Conservation (phyloP, 2,113 vertebrate genomes). For the Formicarius rufipectus region DNA sequence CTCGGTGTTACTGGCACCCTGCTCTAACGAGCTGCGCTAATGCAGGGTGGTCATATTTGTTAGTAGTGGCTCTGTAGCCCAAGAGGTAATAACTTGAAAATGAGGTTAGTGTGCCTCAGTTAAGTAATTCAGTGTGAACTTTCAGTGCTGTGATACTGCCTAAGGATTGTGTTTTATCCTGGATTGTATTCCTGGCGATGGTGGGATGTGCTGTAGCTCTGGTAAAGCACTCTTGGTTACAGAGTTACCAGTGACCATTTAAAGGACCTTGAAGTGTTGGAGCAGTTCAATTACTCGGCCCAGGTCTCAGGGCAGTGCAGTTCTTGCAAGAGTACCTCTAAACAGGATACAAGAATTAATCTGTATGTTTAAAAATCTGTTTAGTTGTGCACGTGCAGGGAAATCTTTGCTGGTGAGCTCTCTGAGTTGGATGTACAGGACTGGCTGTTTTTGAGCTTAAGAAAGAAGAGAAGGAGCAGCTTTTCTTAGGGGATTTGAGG, state of each 20-base stretch:
- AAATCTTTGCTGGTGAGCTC: background rate
- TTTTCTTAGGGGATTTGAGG: background rate
- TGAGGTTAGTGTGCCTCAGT: background rate
- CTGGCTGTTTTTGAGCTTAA: background rate
- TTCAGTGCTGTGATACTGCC: background rate
- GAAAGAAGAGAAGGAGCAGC: background rate
- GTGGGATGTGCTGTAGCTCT: background rate
- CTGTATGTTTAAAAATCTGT: background rate
- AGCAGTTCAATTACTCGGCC: background rate
- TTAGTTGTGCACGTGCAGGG: background rate
- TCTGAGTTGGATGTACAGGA: background rate
- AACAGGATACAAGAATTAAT: background rate
- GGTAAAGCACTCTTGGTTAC: background rate
- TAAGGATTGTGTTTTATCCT: background rate
- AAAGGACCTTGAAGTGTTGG: background rate
- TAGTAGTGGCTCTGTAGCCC: background rate
- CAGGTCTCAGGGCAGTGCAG: too few relatives aligned
- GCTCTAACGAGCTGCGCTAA: background rate
- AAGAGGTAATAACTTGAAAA: background rate
- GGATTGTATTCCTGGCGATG: background rate
- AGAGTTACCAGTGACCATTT: rapidly evolving
- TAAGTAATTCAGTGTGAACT: background rate
- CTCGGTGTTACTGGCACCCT: background rate
- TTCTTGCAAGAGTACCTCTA: background rate
- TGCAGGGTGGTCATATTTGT: rapidly evolving